Base-by-base conservation (phyloP, 2,113 vertebrate genomes). In the Rallus limicola region DNA sequence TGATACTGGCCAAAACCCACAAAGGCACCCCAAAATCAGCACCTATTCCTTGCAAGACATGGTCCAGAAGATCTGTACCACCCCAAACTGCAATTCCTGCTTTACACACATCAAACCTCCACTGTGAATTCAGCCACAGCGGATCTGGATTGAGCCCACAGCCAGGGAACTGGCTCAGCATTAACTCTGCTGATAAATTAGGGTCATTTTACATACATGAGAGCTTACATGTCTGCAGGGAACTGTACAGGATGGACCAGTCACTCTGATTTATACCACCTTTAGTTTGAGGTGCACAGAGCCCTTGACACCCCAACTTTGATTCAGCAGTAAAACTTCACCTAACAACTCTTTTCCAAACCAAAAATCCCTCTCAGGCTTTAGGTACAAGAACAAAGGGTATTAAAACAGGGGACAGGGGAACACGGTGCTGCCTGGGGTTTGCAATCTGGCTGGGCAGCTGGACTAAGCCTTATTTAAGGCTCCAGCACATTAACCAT, bases 351-450 rank as follows among this genome's bases (percentile, higher is more conserved):
- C 25, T 83, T 70, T 52, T 24, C 76, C 82, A n/a, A 53, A 10
- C 21, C 5, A 2, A 24, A 80, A 82, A 38, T 55, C 85, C 67
- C 2, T 0, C 40, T 46, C n/a, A 15, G 46, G 31, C 13, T 67
- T 55, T 8, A 21, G 25, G 31, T 1, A 23, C 36, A 21, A 40
- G 0, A 17, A 52, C 58, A 20, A 60, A 33, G 18, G 2, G 52
- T 42, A 69, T 76, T 42, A 24, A 74, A 71, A 44, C 0, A 0
- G 2, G 48, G 21, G 24, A 4, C 0, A 4, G 26, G 85, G 26
- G 36, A 69, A 16, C 0, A 2, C 0, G 12, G 28, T 5, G 15
- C 11, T 1, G 0, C 52, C 8, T 0, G 5, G 67, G 70, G 31
- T 11, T 64, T 5, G 16, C 25, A 56, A 3, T 9, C 40, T 1